Conservation (phyloP, 2,797 vertebrate species). For the Hypotaenidia okinawae region DNA sequence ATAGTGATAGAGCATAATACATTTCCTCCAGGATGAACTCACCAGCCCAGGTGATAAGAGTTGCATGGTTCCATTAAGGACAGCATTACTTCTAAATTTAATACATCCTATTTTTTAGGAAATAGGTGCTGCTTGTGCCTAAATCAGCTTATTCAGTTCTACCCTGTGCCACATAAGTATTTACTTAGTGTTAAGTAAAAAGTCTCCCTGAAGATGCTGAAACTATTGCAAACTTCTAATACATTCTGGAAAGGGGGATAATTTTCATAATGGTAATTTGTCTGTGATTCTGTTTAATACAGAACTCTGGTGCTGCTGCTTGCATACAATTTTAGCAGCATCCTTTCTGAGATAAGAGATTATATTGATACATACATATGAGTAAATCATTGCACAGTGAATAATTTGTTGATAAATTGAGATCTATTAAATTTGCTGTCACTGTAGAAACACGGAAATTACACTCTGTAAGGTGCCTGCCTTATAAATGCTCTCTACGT, state of each 20-base stretch:
- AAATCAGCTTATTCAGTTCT: not conserved
- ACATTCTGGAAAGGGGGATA: not conserved
- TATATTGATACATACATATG: not conserved
- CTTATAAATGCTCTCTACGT: not conserved
- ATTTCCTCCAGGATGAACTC: not conserved
- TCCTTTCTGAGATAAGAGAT: not conserved
- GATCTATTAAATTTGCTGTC: not conserved
- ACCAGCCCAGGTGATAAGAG: not conserved
- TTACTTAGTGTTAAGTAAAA: not conserved
- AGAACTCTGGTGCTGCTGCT: not conserved
- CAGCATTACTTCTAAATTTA: not conserved
- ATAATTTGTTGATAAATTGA: not conserved
- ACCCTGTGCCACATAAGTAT: fast-evolving
- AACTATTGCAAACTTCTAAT: not conserved
- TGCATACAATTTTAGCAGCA: not conserved
- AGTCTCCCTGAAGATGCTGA: not conserved
- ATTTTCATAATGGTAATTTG: not conserved
- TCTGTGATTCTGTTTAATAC: not conserved
- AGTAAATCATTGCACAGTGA: not conserved
- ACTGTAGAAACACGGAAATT: not conserved
- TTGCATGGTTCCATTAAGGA: not conserved
- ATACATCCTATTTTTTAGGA: not conserved
- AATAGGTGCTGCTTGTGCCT: not conserved
- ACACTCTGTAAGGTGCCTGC: not conserved
- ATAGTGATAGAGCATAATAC: not conserved